A percentile compares a stretch with the other conserved stretches of the same genome.
Evolutionary conservation across 2,797 vertebrate species (phyloP).

Genomic region (Pelobates cultripes): DNA sequence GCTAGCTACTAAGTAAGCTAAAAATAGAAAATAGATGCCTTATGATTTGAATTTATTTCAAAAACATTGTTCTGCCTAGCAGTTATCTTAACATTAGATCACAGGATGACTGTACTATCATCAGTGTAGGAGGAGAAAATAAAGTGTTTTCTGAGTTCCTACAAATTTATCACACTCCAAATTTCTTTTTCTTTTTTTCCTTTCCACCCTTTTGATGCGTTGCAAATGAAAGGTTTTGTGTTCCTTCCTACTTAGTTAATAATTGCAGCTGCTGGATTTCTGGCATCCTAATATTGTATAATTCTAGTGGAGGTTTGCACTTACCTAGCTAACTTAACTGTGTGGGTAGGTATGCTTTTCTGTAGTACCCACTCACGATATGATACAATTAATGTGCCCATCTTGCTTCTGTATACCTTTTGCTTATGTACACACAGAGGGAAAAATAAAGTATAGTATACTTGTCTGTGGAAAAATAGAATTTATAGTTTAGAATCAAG

Average conservation of each 20-base stretch:
- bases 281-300: neutral
- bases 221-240: neutral
- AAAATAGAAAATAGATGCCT: neutral
- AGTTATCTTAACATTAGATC: neutral
- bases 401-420: neutral
- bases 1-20: neutral
- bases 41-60: neutral
- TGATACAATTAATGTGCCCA: neutral
- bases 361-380: neutral
- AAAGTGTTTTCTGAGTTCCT: neutral
- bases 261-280: conserved; percentile 2
- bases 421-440: neutral
- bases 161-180: neutral
- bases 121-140: neutral
- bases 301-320: neutral
- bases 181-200: neutral
- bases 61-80: neutral
- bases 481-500: no score
- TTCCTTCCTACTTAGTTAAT: neutral
- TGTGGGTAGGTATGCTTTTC: neutral
- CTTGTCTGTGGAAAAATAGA: no score
- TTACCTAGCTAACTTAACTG: neutral
- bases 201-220: neutral
- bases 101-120: neutral
- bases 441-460: neutral